Base-by-base conservation (phyloP, 2,888 invertebrate species). In the Pteria penguin region DNA sequence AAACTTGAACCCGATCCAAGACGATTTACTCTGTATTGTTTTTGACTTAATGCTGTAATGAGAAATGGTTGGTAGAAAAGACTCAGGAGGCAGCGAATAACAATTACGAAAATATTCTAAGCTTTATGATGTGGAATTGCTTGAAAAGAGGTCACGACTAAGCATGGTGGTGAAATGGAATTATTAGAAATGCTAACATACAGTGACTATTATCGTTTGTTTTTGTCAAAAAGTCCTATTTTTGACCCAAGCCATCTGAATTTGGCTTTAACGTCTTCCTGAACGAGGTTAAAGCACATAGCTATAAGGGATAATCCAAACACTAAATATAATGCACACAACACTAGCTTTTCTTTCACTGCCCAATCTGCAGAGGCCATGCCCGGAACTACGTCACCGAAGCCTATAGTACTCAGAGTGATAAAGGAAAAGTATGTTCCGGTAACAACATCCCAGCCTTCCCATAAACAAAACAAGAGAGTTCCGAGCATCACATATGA, bases 271-370 rank as follows among this genome's bases (percentile, higher is more conserved):
- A 93, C 90, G 78, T 93, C 92, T 75, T 92, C 92, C 79, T 93
- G 93, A 83, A 93, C 93, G 36, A 93, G 82, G 70, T 92, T 92
- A 80, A 93, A 92, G 78, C 92, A 92, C 93, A 93, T 93, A 57
- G 93, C 93, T 55, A 93, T 90, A n/a, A 93, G 85, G 3, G 93
- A 92, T 79, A 93, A 89, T 26, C 93, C 93, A 27, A 93, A 86
- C 63, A 93, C 83, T 32, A 92, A 90, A 81, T 93, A 93, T 22
- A 92, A 79, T 14, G 90, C 89, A 72, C 91, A 91, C 24, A 91
- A 81, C 22, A 91, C 89, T 29, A 91, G 80, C 76, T 91, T 90
- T 82, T 91, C 90, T 32, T 85, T 80, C 29, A 75, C 71, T 22
- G 85, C 84, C 90, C 89, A 90, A 4, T 89, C 84, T 4, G 88